Evolutionary conservation across 2,888 invertebrate genomes (phyloP).

Genomic region (Acanthosepion esculentum): DNA sequence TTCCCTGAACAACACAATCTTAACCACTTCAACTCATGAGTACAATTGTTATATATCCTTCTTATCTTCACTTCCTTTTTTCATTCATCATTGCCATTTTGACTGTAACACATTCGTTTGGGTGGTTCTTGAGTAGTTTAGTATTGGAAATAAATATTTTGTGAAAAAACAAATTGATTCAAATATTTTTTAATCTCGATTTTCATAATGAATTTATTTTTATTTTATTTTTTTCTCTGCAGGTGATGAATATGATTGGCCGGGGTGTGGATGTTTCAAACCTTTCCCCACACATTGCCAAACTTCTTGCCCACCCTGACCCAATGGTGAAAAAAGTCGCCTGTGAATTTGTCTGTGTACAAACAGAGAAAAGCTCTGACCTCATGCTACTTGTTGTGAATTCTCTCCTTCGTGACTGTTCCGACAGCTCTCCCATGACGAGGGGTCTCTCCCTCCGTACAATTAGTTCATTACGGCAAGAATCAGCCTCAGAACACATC

Average conservation of each 20-base stretch:
- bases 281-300: slow-evolving; percentile 66
- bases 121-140: no score
- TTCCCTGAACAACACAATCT: no score
- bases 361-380: slow-evolving; percentile 60
- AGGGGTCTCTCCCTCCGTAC: slow-evolving; percentile 70
- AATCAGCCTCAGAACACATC: slow-evolving; percentile 63
- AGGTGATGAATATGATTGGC: slow-evolving; percentile 56
- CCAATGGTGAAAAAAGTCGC: slow-evolving; percentile 68
- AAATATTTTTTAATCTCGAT: not conserved
- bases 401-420: slow-evolving; percentile 70
- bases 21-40: no score
- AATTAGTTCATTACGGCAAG: slow-evolving; percentile 62
- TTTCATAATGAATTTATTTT: not conserved
- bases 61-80: no score
- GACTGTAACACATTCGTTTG: no score
- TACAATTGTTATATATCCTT: no score
- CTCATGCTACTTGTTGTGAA: slow-evolving; percentile 71
- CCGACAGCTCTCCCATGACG: slow-evolving; percentile 71
- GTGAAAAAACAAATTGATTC: not conserved
- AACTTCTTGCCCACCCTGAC: slow-evolving; percentile 69
- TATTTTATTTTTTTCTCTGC: slow-evolving; percentile 76
- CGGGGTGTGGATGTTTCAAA: slow-evolving; percentile 57
- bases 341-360: slow-evolving; percentile 60
- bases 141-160: no score
- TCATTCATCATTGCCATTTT: no score